Evolutionary conservation across 2,113 vertebrate species (phyloP).

Genomic region (Erpornis zantholeuca): DNA sequence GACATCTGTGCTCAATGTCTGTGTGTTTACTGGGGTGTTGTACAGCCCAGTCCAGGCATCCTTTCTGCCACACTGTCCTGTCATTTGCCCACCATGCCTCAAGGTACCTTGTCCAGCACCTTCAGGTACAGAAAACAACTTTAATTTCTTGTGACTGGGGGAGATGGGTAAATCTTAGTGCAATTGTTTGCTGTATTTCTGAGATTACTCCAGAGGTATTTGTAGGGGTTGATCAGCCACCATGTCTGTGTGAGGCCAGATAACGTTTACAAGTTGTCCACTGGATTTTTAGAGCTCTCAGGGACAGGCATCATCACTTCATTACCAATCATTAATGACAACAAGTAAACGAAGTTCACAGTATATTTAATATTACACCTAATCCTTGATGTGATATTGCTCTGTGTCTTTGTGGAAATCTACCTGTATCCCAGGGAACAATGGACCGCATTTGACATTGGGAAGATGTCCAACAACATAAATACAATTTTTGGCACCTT

Average conservation of each 20-base stretch:
- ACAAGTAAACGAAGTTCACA: not conserved
- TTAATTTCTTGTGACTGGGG: not conserved
- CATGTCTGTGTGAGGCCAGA: not conserved
- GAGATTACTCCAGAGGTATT: not conserved
- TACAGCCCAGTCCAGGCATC: not conserved
- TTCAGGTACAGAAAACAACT: not conserved
- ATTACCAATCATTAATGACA: not conserved
- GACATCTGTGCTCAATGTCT: not conserved
- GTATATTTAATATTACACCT: not conserved
- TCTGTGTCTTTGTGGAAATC: not conserved
- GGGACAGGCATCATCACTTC: not conserved
- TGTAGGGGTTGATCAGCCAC: not conserved
- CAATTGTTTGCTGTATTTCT: not conserved
- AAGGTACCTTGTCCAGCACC: not conserved
- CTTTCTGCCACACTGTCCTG: not conserved
- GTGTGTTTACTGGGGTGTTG: accelerated
- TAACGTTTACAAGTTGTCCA: not conserved
- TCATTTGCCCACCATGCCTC: not conserved
- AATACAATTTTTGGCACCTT: not conserved
- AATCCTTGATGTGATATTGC: not conserved
- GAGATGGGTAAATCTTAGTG: not conserved
- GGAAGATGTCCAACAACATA: not conserved
- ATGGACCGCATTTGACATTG: not conserved
- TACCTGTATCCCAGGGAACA: not conserved
- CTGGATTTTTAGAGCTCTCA: not conserved